phyloP scores from a whole-genome alignment of 2,888 invertebrate species.

The Orchesellides sinensis region DNA sequence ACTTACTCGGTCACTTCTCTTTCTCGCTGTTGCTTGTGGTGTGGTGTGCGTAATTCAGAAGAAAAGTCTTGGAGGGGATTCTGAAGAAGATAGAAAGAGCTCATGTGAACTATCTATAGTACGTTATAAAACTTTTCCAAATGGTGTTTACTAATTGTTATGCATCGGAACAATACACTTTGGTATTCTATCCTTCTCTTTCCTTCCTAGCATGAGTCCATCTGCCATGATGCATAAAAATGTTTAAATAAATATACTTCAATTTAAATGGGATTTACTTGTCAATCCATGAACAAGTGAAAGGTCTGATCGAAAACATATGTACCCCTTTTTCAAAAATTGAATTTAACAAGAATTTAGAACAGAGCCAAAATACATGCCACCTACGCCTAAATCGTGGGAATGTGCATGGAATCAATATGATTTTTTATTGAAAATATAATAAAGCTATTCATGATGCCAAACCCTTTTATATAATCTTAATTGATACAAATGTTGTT shows the following conservation, averaged over 20 bases:
- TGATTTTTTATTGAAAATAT: background rate
- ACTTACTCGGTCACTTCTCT: background rate
- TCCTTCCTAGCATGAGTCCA: background rate
- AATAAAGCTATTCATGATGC: background rate
- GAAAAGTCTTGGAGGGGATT: conserved; percentile 28
- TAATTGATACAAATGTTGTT: conserved; percentile 21
- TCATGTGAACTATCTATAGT: too few species aligned
- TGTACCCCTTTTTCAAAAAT: conserved; percentile 6
- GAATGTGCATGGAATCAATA: conserved; percentile 38
- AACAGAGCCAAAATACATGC: conserved; percentile 1
- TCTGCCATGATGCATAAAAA: conserved; percentile 3
- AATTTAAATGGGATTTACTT: conserved; percentile 24
- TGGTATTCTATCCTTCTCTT: background rate
- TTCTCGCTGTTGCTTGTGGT: background rate
- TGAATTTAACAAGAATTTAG: background rate
- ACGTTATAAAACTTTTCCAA: background rate
- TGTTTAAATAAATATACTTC: background rate
- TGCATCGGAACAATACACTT: too few species aligned
- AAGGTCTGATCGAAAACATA: conserved; percentile 24
- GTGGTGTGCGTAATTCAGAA: conserved; percentile 18
- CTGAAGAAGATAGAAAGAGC: conserved; percentile 18
- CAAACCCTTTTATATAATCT: conserved; percentile 16
- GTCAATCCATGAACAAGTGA: conserved; percentile 19
- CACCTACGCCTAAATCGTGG: conserved; percentile 18
- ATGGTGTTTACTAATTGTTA: too few species aligned